Evolutionary conservation across 1,140 invertebrate genomes (phyloP).

Genomic region (Hetaerina americana): DNA sequence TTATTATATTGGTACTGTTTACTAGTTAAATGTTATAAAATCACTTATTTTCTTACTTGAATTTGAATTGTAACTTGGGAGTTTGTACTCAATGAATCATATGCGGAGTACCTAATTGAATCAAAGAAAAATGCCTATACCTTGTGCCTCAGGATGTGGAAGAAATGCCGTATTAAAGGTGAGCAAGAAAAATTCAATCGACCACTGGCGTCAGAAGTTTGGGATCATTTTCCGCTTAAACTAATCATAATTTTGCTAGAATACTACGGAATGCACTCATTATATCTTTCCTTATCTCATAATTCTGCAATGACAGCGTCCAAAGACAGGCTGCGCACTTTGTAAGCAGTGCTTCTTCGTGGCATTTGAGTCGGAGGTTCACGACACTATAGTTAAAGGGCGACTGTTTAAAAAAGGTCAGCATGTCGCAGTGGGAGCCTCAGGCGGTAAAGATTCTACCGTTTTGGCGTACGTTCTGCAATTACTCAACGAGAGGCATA

Average conservation of each 20-base stretch:
- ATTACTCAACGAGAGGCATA: slow-evolving; percentile 76
- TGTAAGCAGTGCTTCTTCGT: slow-evolving; percentile 93
- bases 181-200: slow-evolving; percentile 13
- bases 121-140: slow-evolving; percentile 44
- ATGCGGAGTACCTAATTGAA: too few species aligned
- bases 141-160: slow-evolving; percentile 54
- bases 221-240: slow-evolving; percentile 3
- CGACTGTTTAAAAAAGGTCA: slow-evolving; percentile 76
- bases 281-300: slow-evolving; percentile 7
- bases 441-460: slow-evolving; percentile 98
- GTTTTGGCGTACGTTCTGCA: slow-evolving; percentile 89
- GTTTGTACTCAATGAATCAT: too few species aligned
- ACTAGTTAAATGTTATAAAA: too few species aligned
- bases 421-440: slow-evolving; percentile 89
- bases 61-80: too few species aligned
- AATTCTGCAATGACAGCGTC: slow-evolving; percentile 46
- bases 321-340: slow-evolving; percentile 79
- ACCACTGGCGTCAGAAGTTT: slow-evolving; percentile 7
- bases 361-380: slow-evolving; percentile 93
- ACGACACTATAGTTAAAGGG: slow-evolving; percentile 79
- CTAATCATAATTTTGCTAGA: slow-evolving; percentile 4
- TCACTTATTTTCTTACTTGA: too few species aligned
- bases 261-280: slow-evolving; percentile 15
- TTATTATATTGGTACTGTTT: too few species aligned
- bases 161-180: slow-evolving; percentile 59